Evolutionary conservation across 2,113 vertebrate genomes (phyloP).

Genomic region (Octodon degus): DNA sequence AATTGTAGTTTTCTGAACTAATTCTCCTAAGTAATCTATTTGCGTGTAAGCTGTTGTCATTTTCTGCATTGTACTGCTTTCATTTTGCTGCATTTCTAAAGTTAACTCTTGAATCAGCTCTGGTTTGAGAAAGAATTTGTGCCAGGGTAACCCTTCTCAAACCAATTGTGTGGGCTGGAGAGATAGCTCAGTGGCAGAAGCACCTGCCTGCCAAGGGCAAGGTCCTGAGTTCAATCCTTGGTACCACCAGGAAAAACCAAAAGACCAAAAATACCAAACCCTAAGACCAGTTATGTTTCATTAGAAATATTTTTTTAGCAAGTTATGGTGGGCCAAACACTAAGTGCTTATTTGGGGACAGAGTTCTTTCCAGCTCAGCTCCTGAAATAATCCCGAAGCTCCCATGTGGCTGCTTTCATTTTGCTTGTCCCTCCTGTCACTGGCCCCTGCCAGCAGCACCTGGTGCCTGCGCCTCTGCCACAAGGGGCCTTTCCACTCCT

Average conservation of each 20-base stretch:
- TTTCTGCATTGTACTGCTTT: neutral
- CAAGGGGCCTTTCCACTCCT: neutral
- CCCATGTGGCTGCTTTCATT: constrained; percentile 12
- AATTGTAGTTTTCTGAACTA: neutral
- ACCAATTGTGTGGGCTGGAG: neutral
- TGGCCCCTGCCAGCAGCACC: neutral
- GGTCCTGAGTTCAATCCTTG: no score
- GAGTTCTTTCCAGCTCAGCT: neutral
- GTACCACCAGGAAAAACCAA: no score
- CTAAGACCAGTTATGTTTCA: neutral
- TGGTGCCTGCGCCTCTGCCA: neutral
- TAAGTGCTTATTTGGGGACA: neutral
- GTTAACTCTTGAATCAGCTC: neutral
- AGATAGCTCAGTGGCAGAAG: no score
- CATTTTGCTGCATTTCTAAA: neutral
- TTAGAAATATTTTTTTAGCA: constrained; percentile 21
- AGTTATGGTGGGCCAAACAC: neutral
- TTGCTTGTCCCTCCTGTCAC: neutral
- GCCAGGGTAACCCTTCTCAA: neutral
- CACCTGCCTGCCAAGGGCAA: no score
- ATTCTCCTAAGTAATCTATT: constrained; percentile 33
- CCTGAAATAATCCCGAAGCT: neutral
- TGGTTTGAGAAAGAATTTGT: constrained; percentile 23
- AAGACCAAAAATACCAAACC: no score
- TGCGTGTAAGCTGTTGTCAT: neutral